Evolutionary conservation across 2,888 invertebrate genomes (phyloP).

Genomic region (Orgyia antiqua): DNA sequence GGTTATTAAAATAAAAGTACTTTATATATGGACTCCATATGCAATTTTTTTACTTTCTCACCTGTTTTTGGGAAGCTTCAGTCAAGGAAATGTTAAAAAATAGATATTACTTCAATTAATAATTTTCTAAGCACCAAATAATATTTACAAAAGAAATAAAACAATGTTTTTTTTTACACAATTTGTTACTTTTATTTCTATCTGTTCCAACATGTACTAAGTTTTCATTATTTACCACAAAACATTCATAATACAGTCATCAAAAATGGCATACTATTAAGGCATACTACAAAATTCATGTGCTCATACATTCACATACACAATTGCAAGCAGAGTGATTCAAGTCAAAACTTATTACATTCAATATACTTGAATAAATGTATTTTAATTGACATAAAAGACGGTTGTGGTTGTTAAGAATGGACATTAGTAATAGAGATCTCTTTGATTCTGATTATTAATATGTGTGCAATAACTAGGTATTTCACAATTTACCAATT

Average conservation of each 20-base stretch:
- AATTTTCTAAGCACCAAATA: conserved; percentile 13
- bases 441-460: no score
- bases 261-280: conserved; percentile 67
- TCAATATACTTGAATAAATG: conserved; percentile 5
- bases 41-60: no score
- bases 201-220: conserved; percentile 68
- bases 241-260: conserved; percentile 58
- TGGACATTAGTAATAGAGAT: no score
- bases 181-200: conserved; percentile 64
- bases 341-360: no score
- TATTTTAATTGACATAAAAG: no score
- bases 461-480: no score
- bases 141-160: conserved; percentile 52
- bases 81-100: no score
- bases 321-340: conserved; percentile 36
- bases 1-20: conserved; percentile 12
- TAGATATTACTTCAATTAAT: no score
- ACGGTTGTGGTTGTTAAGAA: no score
- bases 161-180: conserved; percentile 56
- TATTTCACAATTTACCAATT: no score
- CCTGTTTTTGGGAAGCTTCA: no score
- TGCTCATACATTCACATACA: conserved; percentile 26
- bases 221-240: conserved; percentile 45
- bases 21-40: no score
- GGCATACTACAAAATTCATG: conserved; percentile 48